Conservation (phyloP, 2,888 invertebrate species). For the Tachina grossa region DNA sequence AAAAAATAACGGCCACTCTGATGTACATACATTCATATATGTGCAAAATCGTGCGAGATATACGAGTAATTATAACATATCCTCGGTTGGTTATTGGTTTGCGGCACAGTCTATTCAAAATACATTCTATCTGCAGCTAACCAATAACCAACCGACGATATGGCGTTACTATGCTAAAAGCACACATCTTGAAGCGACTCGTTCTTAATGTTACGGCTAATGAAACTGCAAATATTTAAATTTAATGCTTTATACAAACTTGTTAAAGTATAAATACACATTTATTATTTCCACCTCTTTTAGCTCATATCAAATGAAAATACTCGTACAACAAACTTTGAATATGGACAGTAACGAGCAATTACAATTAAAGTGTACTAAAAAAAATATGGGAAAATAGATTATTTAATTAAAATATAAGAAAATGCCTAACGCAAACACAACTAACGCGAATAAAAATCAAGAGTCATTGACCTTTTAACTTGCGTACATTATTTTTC, state of each 20-base stretch:
- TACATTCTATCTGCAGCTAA: no score
- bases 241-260: not conserved
- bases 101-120: no score
- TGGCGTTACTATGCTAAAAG: no score
- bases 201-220: no score
- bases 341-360: not conserved
- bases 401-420: conserved; percentile 43
- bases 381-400: not conserved
- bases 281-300: conserved; percentile 4
- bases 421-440: not conserved
- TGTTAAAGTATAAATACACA: not conserved
- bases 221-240: not conserved
- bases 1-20: no score
- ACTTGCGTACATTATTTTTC: not conserved
- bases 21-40: no score
- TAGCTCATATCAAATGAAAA: not conserved
- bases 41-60: no score
- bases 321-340: not conserved
- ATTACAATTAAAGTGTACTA: conserved; percentile 3
- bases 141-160: no score
- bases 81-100: no score
- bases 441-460: not conserved
- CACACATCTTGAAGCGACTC: no score
- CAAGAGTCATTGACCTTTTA: conserved; percentile 4
- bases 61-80: no score